Evolutionary conservation across 2,113 vertebrate species (phyloP), one percentile per base, ranked within the genome.

Genomic region (Loxodonta africana): DNA sequence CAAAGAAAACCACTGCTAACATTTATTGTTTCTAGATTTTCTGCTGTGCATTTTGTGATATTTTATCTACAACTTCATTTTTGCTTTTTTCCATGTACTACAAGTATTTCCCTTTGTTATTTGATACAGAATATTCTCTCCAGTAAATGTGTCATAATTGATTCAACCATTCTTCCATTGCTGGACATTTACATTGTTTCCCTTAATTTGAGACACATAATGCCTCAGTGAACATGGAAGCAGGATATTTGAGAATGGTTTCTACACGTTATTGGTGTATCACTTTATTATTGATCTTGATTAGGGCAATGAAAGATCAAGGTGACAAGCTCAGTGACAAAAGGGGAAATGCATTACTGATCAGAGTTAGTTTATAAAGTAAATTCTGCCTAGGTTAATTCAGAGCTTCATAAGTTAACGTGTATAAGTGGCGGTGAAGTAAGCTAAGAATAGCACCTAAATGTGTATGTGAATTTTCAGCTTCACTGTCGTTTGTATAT

Each of bases 21-120:
- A 57, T 60, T 48, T 76, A 44, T 85, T 94, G 60, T 83, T 92
- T 96, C 17, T 83, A 77, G 69, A 46, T 44, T 92, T 96, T 95
- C 37, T 95, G 23, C 8, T 77, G 57, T 84, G 12, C 41, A 53
- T 84, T 94, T 94, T 93, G n/a, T 53, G 44, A 37, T 53, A 63
- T 73, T 91, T 95, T 17, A 82, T 85, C 33, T 93, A 60, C n/a
- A 26, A 71, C 88, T 77, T 84, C 8, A 71, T 86, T 91, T 86
- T 23, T 76, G n/a, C 12, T 78, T 96, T 95, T 73, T 25, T 5
- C 20, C 33, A 82, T 30, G 20, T 67, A 87, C 2, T 73, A 30
- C 14, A 57, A 51, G 4, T 41, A 53, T 83, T 93, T 92, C 20
- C 62, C 23, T 82, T n/a, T 33, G 26, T 90, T 86, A 86, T 91